Conservation (phyloP, 2,888 invertebrate genomes). For the Lacanobia wlatinum region DNA sequence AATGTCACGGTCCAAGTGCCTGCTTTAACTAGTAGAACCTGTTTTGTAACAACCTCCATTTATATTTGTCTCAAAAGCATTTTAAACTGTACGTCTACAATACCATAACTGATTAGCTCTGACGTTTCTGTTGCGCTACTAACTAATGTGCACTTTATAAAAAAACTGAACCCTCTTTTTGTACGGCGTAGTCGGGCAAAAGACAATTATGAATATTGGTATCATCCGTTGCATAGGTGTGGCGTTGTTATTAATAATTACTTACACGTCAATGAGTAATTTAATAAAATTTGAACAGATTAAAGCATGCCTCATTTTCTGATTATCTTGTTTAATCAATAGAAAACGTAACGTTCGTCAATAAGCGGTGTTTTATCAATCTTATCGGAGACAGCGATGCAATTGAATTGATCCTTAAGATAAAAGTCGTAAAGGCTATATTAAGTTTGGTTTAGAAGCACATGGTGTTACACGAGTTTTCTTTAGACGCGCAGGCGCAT, state of each 20-base stretch:
- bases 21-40: conserved; percentile 50
- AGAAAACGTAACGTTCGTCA: conserved; percentile 26
- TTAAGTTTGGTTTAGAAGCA: conserved; percentile 41
- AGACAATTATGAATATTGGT: neutral
- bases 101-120: conserved; percentile 26
- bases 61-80: conserved; percentile 51
- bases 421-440: conserved; percentile 34
- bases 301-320: conserved; percentile 12
- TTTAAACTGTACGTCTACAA: conserved; percentile 51
- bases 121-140: conserved; percentile 24
- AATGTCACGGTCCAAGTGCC: conserved; percentile 54
- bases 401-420: conserved; percentile 43
- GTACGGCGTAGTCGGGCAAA: neutral
- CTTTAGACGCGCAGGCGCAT: conserved; percentile 67
- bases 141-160: conserved; percentile 7
- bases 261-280: conserved; percentile 15
- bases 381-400: conserved; percentile 44
- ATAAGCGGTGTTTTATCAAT: conserved; percentile 40
- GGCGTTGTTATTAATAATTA: conserved; percentile 8
- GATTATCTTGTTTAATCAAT: conserved; percentile 39
- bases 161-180: conserved; percentile 9
- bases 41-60: conserved; percentile 50
- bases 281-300: conserved; percentile 1
- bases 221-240: neutral
- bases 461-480: conserved; percentile 60